Evolutionary conservation across 1,140 invertebrate genomes (phyloP), one percentile per base, ranked within the genome.

Genomic region (Anastrepha ludens): DNA sequence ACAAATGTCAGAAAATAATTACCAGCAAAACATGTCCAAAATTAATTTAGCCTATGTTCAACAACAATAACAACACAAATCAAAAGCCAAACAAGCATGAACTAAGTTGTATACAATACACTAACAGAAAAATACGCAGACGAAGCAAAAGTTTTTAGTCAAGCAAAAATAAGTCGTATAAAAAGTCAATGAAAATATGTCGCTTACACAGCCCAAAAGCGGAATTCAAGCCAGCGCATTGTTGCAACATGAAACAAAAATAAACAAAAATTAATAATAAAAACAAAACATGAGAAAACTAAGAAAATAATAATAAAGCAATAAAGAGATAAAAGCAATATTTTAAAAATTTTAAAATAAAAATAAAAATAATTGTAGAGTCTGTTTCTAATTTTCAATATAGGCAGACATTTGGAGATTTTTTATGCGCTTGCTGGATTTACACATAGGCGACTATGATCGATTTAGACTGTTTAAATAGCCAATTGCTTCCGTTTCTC

Each of bases 11-110:
- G 15, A 74, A 74, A 5, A n/a, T 44, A 47, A 17, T n/a, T 39
- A 47, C 15, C 67, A 74, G 44, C 39, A 6, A 17, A 74, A 74
- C 41, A 74, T 44, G 41, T 74, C 67, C 41, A 74, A 74, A 74
- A 74, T 74, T 47, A 74, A 74, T 74, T 29, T n/a, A 47, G 41
- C 67, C 13, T 44, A 44, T 47, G 41, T 74, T 74, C 17, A 7
- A 74, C 41, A 74, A 17, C 41, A 74, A 74, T 47, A 44, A 47
- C 41, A 74, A 47, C 13, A 47, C 7, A 44, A 17, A 74, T 17
- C 15, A 15, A 74, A 6, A 44, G 41, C 67, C 67, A 44, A 74
- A 47, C 39, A 47, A 17, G 67, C 41, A 47, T 6, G 39, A 5
- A 74, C 15, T 8, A 29, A 29, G 64, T 65, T 74, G 41, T 70